Evolutionary conservation across 2,888 invertebrate genomes (phyloP).

Genomic region (Exephanes ischioxanthus): DNA sequence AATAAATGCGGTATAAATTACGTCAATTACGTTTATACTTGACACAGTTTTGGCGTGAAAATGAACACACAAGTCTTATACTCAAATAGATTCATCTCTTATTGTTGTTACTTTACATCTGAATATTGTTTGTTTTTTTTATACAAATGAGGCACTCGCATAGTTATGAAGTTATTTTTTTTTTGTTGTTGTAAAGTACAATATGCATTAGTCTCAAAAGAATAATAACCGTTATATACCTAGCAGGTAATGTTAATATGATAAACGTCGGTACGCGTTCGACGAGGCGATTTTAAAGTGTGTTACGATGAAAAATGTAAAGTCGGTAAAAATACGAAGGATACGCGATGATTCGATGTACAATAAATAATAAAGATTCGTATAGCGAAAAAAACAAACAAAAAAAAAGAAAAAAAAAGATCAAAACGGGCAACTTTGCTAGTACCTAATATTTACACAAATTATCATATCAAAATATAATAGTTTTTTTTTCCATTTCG

Average conservation of each 20-base stretch:
- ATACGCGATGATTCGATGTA: conserved; percentile 81
- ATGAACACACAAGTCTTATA: conserved; percentile 66
- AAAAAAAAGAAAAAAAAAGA: conserved; percentile 69
- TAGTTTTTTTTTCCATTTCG: conserved; percentile 77
- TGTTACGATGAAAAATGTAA: conserved; percentile 70
- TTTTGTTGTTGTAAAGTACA: conserved; percentile 75
- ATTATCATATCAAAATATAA: conserved; percentile 85
- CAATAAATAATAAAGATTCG: conserved; percentile 84
- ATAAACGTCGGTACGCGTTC: conserved; percentile 33
- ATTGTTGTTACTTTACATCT: conserved; percentile 81
- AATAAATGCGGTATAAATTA: not conserved
- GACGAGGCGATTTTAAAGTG: conserved; percentile 50
- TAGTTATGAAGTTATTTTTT: conserved; percentile 72
- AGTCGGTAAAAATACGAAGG: conserved; percentile 75
- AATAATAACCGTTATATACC: conserved; percentile 46
- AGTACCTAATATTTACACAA: conserved; percentile 85
- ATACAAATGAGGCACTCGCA: conserved; percentile 84
- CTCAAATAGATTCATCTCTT: conserved; percentile 70
- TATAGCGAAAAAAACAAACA: conserved; percentile 61
- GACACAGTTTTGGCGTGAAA: conserved; percentile 48
- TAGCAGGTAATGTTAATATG: conserved; percentile 51
- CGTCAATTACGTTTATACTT: conserved; percentile 5
- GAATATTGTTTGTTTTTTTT: conserved; percentile 77
- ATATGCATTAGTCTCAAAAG: conserved; percentile 70
- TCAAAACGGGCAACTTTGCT: conserved; percentile 81